Base-by-base conservation (phyloP, 2,888 invertebrate genomes). In the Platycheirus rosarum region DNA sequence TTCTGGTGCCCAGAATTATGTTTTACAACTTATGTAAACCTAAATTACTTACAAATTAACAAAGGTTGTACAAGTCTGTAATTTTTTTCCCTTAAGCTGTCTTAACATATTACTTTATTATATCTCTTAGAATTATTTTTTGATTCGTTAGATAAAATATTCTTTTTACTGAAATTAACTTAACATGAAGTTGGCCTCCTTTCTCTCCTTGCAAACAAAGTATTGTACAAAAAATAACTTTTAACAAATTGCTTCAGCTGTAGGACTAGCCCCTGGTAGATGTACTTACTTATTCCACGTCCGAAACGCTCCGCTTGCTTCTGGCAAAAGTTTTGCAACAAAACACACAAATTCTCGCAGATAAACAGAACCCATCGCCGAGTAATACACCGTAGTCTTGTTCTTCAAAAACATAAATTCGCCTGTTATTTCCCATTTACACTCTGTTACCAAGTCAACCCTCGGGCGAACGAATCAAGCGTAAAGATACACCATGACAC, bases 381-480 rank as follows among this genome's bases (percentile, higher is more conserved):
- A 37, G 46, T 35, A 63, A 63, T 44, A 48, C 35, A 63, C 46
- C 48, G 13, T 11, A 49, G 46, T 49, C 63, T 37, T 44, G 63
- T 46, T 37, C 14, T 48, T 63, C 9, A 44, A 5, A 35, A 60
- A 60, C 23, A 80, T 76, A 80, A 80, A 82, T 82, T 82, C 55
- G 55, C 46, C 55, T 73, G 53, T 44, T 71, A 71, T 73, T 77
- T 77, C 68, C 37, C 77, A 77, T 82, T 82, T 82, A 73, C 82
- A 82, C 82, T 82, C 49, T 77, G 82, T 82, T 82, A 77, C 71
- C 77, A 77, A 82, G 82, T 82, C 82, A 77, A 40, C 66, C 71
- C 82, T 26, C 62, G 55, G 62, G 71, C 77, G 37, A 82, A 57
- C 82, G 77, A 82, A 82, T 77, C 77, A 77, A 82, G 66, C 76